Evolutionary conservation across 2,797 vertebrate species (phyloP).

Genomic region (Sebastes itinus): DNA sequence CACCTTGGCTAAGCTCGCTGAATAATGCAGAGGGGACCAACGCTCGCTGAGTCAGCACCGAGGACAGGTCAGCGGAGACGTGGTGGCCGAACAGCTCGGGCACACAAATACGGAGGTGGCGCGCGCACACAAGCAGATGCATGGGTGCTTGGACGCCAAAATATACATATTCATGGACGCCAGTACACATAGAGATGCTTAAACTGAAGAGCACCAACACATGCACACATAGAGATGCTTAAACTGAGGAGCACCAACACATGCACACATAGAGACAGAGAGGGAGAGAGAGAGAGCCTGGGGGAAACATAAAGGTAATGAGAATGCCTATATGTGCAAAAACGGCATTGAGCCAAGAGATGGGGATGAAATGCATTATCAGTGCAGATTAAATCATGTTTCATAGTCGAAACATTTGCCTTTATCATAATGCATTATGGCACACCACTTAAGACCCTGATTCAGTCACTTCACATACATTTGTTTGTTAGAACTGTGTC

Average conservation of each 20-base stretch:
- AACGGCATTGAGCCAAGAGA: constrained; percentile 4
- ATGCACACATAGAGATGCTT: background rate
- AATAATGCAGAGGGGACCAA: constrained; percentile 71
- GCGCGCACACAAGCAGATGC: background rate
- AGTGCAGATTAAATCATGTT: constrained; percentile 45
- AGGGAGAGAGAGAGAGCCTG: background rate
- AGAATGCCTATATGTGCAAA: constrained; percentile 12
- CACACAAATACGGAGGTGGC: constrained; percentile 28
- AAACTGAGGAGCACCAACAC: background rate
- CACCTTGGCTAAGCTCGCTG: constrained; percentile 68
- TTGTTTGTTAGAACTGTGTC: background rate
- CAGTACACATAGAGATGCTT: background rate
- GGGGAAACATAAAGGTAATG: background rate
- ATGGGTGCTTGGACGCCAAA: background rate
- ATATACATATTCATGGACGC: background rate
- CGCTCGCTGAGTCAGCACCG: constrained; percentile 69
- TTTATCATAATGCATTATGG: constrained; percentile 5
- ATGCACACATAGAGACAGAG: background rate
- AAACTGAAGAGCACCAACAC: background rate
- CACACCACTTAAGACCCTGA: background rate
- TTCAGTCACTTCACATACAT: background rate
- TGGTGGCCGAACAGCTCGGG: constrained; percentile 34
- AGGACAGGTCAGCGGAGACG: constrained; percentile 69
- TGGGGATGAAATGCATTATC: constrained; percentile 44
- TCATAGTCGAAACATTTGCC: constrained; percentile 24